Conservation (phyloP, 2,888 invertebrate species). For the Volucella zonaria region DNA sequence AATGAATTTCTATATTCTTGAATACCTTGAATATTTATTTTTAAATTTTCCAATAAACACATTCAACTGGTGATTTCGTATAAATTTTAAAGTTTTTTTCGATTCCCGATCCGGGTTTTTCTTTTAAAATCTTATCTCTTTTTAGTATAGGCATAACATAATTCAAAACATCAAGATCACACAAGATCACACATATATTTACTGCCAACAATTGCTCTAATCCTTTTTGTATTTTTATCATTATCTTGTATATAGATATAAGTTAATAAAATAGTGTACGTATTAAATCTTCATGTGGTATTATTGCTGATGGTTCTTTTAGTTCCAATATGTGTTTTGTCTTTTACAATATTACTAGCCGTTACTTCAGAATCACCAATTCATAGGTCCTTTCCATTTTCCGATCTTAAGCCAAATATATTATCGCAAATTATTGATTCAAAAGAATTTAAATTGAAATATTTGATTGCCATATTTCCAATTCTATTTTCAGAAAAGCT, state of each 20-base stretch:
- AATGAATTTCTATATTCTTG: no score
- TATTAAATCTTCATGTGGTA: conserved; percentile 29
- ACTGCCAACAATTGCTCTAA: no score
- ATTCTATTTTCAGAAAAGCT: conserved; percentile 16
- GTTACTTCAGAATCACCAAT: conserved; percentile 21
- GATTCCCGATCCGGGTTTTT: conserved; percentile 17
- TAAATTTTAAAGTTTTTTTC: conserved; percentile 34
- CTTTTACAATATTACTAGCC: no score
- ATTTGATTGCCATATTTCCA: conserved; percentile 15
- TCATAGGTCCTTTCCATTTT: conserved; percentile 17
- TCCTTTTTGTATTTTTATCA: conserved; percentile 3
- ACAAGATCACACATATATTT: no score
- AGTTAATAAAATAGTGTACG: conserved; percentile 26
- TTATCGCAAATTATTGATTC: conserved; percentile 20
- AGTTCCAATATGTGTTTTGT: conserved; percentile 25
- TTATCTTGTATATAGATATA: neutral
- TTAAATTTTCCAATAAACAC: conserved; percentile 26
- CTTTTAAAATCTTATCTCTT: conserved; percentile 22
- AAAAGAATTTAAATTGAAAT: conserved; percentile 15
- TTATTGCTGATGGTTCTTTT: no score
- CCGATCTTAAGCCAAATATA: conserved; percentile 18
- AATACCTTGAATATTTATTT: no score
- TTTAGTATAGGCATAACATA: conserved; percentile 20
- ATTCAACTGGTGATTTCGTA: conserved; percentile 26
- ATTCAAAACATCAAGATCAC: no score